Base-by-base conservation (phyloP, 2,113 vertebrate species). In the Amblyornis subalaris region DNA sequence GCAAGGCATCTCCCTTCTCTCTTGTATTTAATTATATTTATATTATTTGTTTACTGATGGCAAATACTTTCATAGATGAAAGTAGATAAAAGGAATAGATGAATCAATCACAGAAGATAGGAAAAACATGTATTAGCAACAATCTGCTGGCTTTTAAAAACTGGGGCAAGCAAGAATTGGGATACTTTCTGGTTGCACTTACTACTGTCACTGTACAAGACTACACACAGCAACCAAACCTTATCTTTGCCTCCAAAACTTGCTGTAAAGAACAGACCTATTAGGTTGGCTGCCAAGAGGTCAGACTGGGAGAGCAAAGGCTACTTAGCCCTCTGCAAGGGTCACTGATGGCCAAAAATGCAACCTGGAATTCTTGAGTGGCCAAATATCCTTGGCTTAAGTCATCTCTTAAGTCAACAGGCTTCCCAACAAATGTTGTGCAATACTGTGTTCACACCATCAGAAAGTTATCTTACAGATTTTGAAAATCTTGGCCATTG, bases 51-150 rank as follows among this genome's bases (percentile, higher is more conserved):
- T 93, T 94, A 94, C 91, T 78, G 86, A 26, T 87, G 74, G 80
- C 70, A 95, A 86, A 57, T 84, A 33, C 73, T 90, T 86, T 45
- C 73, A 48, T 26, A 69, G 91, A 93, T 94, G 69, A 96, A 95
- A 90, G 72, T 4, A 94, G 90, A 96, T 95, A 85, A 95, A 95
- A 96, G 92, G 75, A 85, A 70, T n/a, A 93, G 79, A 73, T 51
- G 14, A 83, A 62, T 95, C 82, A 85, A 58, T 96, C 73, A 84
- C 3, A 23, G n/a, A 55, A 84, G 65, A 36, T 1, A 62, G 51
- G 25, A 84, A 86, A 88, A 84, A 62, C 50, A 21, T 47, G 31
- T 62, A 77, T 81, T 61, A 80, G 61, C 65, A 92, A 31, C 44
- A 70, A 16, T 83, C 85, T 83, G 42, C 70, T 87, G 53, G 2